These are phyloP conservation scores for Percopsis transmontana DNA, from an alignment of 2,113 vertebrate species.

Conservation along the genomic window DNA sequence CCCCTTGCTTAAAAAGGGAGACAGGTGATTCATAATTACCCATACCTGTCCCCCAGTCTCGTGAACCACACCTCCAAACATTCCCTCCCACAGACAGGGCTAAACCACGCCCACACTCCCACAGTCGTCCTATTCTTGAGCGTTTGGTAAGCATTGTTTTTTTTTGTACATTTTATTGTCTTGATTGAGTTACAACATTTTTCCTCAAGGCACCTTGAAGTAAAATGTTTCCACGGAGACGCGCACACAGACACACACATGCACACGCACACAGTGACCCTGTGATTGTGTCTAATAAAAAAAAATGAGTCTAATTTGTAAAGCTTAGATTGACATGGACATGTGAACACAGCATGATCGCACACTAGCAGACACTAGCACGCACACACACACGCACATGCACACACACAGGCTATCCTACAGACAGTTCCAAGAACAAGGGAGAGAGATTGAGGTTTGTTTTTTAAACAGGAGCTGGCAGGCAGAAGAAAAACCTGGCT, in stretches of 20 bases:
- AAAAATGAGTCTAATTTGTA: not conserved
- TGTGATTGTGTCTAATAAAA: not conserved
- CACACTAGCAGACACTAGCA: not conserved
- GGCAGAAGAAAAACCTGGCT: conserved; percentile 14
- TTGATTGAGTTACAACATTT: too few species aligned
- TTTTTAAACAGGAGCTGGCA: conserved; percentile 20
- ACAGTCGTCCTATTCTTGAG: too few species aligned
- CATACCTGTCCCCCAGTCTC: too few species aligned
- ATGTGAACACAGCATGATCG: not conserved
- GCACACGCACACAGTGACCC: not conserved
- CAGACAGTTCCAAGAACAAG: not conserved
- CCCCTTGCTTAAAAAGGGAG: too few species aligned
- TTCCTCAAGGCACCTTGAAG: too few species aligned
- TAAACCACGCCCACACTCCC: too few species aligned
- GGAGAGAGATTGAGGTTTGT: conserved; percentile 11
- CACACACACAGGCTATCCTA: not conserved
- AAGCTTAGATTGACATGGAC: not conserved
- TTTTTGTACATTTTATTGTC: too few species aligned
- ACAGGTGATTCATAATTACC: too few species aligned
- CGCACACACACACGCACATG: not conserved
- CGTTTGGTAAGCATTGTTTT: too few species aligned
- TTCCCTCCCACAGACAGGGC: too few species aligned
- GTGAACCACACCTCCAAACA: too few species aligned
- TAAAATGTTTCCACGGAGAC: not conserved
- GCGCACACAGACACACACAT: not conserved